Percentiles rank a stretch among this genome's conserved stretches.
Evolutionary conservation across 2,888 invertebrate species (phyloP).

Genomic region (Diarsia mendica): DNA sequence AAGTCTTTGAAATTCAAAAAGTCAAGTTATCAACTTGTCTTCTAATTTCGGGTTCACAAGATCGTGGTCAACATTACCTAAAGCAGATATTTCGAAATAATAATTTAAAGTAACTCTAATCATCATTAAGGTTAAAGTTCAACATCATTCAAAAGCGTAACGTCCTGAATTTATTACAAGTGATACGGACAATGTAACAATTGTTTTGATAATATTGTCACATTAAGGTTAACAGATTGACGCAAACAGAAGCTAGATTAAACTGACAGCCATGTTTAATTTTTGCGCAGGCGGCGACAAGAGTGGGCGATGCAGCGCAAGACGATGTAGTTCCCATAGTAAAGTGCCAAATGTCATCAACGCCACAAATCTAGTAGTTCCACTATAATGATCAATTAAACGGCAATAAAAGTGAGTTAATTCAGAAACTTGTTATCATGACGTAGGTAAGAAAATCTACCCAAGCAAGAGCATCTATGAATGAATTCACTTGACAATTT

Average conservation of each 20-base stretch:
- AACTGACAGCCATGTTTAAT: constrained; percentile 34
- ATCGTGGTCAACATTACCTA: constrained; percentile 18
- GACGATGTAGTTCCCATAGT: constrained; percentile 38
- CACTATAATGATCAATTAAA: constrained; percentile 21
- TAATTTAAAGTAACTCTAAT: constrained; percentile 43
- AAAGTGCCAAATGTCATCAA: constrained; percentile 57
- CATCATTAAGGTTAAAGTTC: constrained; percentile 40
- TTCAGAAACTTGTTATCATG: background rate
- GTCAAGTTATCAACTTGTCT: background rate
- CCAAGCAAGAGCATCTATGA: constrained; percentile 27
- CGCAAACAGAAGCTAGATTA: constrained; percentile 46
- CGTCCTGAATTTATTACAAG: constrained; percentile 25
- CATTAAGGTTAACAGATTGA: constrained; percentile 47
- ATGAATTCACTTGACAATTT: constrained; percentile 36
- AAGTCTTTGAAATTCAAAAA: background rate
- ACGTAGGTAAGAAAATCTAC: background rate
- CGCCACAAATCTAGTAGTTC: constrained; percentile 41
- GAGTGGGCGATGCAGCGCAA: constrained; percentile 37
- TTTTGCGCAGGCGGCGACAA: constrained; percentile 31
- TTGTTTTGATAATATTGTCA: constrained; percentile 55
- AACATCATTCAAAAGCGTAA: constrained; percentile 35
- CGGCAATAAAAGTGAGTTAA: background rate
- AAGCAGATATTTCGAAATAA: constrained; percentile 47
- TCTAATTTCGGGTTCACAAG: constrained; percentile 14
- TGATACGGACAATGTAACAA: constrained; percentile 42